Evolutionary conservation across 2,888 invertebrate genomes (phyloP).

Genomic region (Parapristionchus giblindavisi): DNA sequence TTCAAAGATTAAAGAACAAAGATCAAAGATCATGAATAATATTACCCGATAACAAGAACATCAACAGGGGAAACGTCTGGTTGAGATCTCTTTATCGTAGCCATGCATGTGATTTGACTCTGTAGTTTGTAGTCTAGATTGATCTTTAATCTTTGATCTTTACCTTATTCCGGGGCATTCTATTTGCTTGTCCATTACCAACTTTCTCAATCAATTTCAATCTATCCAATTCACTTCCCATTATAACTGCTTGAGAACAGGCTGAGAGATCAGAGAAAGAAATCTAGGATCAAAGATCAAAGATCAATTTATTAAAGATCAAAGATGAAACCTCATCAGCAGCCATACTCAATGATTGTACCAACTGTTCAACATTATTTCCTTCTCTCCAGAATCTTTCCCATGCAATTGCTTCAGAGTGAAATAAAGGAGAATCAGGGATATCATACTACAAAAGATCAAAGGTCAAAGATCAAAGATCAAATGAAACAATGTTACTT

Average conservation of each 20-base stretch:
- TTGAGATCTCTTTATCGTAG: not conserved
- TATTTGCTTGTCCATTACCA: not conserved
- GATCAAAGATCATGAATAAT: not conserved
- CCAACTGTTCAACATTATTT: not conserved
- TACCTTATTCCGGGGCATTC: not conserved
- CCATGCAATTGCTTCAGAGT: not conserved
- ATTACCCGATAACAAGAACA: slow-evolving; percentile 12
- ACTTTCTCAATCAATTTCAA: not conserved
- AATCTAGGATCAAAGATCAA: not conserved
- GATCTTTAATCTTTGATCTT: not conserved
- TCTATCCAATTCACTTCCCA: slow-evolving; percentile 7
- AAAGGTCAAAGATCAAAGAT: not conserved
- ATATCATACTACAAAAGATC: too few species aligned
- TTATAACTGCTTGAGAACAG: not conserved
- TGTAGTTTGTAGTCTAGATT: not conserved
- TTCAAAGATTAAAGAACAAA: not conserved
- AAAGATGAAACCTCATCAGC: slow-evolving; percentile 32
- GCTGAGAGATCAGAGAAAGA: slow-evolving; percentile 11
- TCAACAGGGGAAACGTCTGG: slow-evolving; percentile 23
- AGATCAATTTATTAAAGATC: too few species aligned
- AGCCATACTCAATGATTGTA: not conserved
- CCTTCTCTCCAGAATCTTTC: slow-evolving; percentile 3
- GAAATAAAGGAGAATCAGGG: not conserved
- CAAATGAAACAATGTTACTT: not conserved
- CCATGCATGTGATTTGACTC: slow-evolving; percentile 12